These are phyloP conservation scores for Myiopsitta monachus DNA, from an alignment of 2,113 vertebrate genomes.

Conservation along the genomic window DNA sequence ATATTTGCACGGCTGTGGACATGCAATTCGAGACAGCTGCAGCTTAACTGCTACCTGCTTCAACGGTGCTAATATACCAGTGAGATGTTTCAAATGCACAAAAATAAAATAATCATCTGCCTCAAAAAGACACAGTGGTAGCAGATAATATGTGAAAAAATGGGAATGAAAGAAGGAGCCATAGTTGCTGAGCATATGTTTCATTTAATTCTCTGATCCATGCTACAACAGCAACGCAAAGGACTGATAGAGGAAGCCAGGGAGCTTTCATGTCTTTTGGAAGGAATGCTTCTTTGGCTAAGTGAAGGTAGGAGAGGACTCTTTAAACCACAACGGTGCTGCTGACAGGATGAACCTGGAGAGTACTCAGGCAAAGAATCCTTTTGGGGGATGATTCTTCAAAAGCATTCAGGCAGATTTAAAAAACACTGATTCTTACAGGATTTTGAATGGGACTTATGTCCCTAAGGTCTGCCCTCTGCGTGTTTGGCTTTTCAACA, in stretches of 20 bases:
- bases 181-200: background rate
- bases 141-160: background rate
- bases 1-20: background rate
- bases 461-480: slow-evolving; percentile 16
- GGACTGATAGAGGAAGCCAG: background rate
- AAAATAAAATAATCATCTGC: background rate
- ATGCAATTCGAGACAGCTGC: background rate
- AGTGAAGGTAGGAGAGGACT: background rate
- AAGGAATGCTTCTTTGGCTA: background rate
- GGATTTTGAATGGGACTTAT: slow-evolving; percentile 8
- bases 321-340: background rate
- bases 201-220: background rate
- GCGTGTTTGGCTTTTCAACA: slow-evolving; percentile 22
- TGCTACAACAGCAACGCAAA: background rate
- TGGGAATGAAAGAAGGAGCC: background rate
- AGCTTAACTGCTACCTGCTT: background rate
- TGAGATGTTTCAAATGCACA: background rate
- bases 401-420: slow-evolving; percentile 1
- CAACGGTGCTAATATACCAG: background rate
- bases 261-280: background rate
- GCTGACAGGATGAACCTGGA: background rate
- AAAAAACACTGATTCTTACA: background rate
- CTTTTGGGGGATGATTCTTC: background rate
- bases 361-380: background rate
- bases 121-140: background rate